Evolutionary conservation across 1,140 invertebrate species (phyloP).

Genomic region (Drosophila serrata): DNA sequence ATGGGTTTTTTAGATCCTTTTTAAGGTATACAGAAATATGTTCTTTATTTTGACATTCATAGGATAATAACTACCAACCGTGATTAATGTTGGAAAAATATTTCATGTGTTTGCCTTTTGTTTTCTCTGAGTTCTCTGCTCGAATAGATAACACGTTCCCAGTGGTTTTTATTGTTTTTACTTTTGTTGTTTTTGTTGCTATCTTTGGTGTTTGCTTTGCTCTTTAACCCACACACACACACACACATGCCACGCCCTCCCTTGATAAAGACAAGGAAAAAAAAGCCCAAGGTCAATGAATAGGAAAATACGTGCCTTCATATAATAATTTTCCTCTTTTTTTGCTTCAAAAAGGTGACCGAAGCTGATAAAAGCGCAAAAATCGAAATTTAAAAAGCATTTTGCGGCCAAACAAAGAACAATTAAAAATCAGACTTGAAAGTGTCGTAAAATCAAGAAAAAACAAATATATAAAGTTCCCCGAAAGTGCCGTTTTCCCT

Average conservation of each 20-base stretch:
- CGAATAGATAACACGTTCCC: constrained; percentile 35
- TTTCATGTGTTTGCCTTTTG: constrained; percentile 28
- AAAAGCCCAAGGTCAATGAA: constrained; percentile 32
- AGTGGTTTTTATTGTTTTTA: constrained; percentile 20
- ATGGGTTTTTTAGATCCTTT: no score
- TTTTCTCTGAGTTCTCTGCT: constrained; percentile 38
- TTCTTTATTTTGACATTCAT: neutral
- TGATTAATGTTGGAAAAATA: constrained; percentile 22
- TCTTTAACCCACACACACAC: constrained; percentile 26
- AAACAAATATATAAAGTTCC: neutral
- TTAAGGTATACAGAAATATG: neutral
- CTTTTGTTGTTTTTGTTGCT: constrained; percentile 25
- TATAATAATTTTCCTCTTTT: constrained; percentile 30
- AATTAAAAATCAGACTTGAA: constrained; percentile 18
- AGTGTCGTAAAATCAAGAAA: neutral
- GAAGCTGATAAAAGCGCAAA: constrained; percentile 26
- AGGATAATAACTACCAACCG: neutral
- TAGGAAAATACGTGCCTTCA: constrained; percentile 7
- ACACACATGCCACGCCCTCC: constrained; percentile 23
- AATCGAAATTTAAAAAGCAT: constrained; percentile 25
- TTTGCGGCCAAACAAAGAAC: constrained; percentile 22
- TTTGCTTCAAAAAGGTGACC: constrained; percentile 23
- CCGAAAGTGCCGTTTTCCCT: constrained; percentile 14
- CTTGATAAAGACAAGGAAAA: constrained; percentile 18
- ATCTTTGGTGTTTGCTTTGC: constrained; percentile 47